Evolutionary conservation across 2,113 vertebrate genomes (phyloP).

Genomic region (Nanorana parkeri): DNA sequence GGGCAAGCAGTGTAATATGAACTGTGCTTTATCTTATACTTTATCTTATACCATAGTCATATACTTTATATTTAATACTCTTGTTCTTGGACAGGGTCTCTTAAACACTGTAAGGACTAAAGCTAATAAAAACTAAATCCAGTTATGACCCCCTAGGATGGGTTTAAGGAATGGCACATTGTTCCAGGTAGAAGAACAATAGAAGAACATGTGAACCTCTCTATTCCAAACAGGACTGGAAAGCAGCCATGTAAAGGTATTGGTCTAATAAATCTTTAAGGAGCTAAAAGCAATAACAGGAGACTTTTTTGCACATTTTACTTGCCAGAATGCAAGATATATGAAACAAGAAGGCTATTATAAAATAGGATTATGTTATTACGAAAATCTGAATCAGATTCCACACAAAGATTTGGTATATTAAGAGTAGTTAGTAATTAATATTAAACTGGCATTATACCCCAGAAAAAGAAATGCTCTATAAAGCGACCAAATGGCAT

Average conservation of each 20-base stretch:
- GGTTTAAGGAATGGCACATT: constrained; percentile 7
- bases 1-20: no score
- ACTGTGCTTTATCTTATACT: no score
- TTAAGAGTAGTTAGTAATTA: constrained; percentile 21
- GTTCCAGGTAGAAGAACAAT: not conserved
- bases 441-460: constrained; percentile 24
- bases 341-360: constrained; percentile 44
- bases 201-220: not conserved
- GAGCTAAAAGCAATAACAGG: constrained; percentile 50
- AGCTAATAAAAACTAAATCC: not conserved
- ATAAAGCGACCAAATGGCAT: no score
- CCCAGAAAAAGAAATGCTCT: not conserved
- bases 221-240: constrained; percentile 14
- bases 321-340: constrained; percentile 46
- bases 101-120: not conserved
- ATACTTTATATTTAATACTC: no score
- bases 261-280: constrained; percentile 50
- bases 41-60: no score
- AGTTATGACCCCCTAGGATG: not conserved
- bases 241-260: constrained; percentile 32
- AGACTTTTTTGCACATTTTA: constrained; percentile 32
- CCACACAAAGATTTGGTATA: not conserved
- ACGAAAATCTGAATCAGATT: constrained; percentile 24
- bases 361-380: constrained; percentile 52
- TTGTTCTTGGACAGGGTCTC: no score